Evolutionary conservation across 2,113 vertebrate species (phyloP), one percentile per base, ranked within the genome.

Genomic region (Ranitomeya variabilis): DNA sequence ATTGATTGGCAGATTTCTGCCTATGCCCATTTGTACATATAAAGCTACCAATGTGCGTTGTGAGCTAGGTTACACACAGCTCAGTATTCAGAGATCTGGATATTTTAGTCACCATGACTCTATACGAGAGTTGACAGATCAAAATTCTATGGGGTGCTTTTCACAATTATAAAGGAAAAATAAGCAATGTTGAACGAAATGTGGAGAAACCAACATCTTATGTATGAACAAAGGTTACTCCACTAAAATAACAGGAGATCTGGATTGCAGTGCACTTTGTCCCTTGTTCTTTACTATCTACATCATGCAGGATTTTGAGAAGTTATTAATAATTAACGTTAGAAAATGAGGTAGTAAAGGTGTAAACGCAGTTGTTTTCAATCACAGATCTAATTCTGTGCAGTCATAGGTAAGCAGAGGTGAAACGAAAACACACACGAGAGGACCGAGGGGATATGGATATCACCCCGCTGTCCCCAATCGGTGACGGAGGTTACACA

Each of bases 211-310:
- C 13, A 31, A 26, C 10, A 71, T 60, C 79, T 19, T 4, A 7
- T 62, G 57, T 8, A 19, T 62, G 57, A 64, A 45, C 80, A 62
- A 62, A 62, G 80, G 26, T 81, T 62, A 81, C 59, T 21, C 5
- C 18, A 60, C 55, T 62, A 14, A 62, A 83, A 67, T 52, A 83
- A 15, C 62, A 83, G n/a, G 15, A 60, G 9, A 23, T 59, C 14
- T 78, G 54, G 31, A n/a, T 64, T 62, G 51, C 23, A 78, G 26
- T 78, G 85, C 73, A 78, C 85, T 86, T 86, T 86, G 85, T 77
- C 14, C 84, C 52, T 31, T 18, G 37, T 82, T 31, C 60, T 67
- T 83, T 52, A 67, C 73, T 78, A 77, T 76, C 57, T 78, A 78
- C 73, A 54, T 9, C 31, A n/a, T 78, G 13, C 21, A 55, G 11